Evolutionary conservation across 2,113 vertebrate genomes (phyloP).

Genomic region (Limanda limanda): DNA sequence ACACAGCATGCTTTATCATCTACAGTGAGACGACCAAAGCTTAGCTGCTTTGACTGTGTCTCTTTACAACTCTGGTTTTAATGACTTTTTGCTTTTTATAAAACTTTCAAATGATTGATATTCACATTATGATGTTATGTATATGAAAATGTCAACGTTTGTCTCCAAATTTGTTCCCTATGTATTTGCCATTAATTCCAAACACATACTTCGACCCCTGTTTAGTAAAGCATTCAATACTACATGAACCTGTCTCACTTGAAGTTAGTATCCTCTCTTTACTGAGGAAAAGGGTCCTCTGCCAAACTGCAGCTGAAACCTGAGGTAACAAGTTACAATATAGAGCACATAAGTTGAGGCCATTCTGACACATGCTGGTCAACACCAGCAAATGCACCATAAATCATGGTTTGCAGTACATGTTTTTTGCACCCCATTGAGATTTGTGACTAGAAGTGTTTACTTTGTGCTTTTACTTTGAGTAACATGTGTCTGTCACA

Average conservation of each 20-base stretch:
- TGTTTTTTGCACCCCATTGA: constrained; percentile 54
- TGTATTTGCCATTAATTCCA: constrained; percentile 39
- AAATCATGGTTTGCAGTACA: constrained; percentile 58
- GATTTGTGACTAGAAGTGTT: constrained; percentile 45
- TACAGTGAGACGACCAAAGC: constrained; percentile 46
- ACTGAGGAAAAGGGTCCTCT: constrained; percentile 34
- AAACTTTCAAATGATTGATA: not conserved
- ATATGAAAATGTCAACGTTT: constrained; percentile 28
- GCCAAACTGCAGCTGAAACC: constrained; percentile 61
- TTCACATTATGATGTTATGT: constrained; percentile 31
- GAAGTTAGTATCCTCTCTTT: constrained; percentile 48
- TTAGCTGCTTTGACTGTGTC: constrained; percentile 38
- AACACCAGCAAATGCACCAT: constrained; percentile 65
- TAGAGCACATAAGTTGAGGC: constrained; percentile 58
- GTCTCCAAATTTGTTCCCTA: constrained; percentile 41
- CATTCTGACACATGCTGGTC: constrained; percentile 82
- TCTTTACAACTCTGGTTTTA: constrained; percentile 28
- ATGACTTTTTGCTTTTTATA: constrained; percentile 29
- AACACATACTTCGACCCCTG: constrained; percentile 77
- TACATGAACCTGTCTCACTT: constrained; percentile 56
- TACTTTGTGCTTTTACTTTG: constrained; percentile 11
- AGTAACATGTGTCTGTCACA: constrained; percentile 46
- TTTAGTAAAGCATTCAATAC: constrained; percentile 69
- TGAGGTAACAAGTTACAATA: constrained; percentile 50
- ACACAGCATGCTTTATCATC: constrained; percentile 68